A percentile compares a stretch with the other conserved stretches of the same genome.
phyloP scores from a whole-genome alignment of 2,797 vertebrate genomes.

The Danio jaintianensis region DNA sequence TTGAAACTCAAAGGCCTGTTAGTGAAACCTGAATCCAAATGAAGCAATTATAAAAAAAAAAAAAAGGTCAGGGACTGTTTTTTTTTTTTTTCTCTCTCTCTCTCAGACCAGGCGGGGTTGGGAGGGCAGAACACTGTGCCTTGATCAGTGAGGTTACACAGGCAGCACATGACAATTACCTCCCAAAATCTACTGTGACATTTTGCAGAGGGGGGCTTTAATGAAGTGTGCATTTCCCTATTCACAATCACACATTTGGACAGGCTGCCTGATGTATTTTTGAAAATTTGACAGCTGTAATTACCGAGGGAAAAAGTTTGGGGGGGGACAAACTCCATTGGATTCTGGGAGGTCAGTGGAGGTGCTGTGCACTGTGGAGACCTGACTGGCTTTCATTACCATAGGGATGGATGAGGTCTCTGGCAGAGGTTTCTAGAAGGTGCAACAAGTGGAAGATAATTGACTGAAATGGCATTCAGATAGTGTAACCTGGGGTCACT shows the following conservation, averaged over 20 bases:
- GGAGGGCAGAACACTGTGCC: conserved; percentile 2
- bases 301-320: conserved; percentile 31
- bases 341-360: not conserved
- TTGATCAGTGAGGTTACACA: conserved; percentile 28
- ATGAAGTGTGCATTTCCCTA: conserved; percentile 51
- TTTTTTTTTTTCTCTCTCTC: conserved; percentile 44
- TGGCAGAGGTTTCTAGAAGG: conserved; percentile 16
- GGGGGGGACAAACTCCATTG: not conserved
- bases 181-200: conserved; percentile 48
- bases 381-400: conserved; percentile 34
- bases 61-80: conserved; percentile 51
- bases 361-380: conserved; percentile 30
- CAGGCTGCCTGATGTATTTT: conserved; percentile 14
- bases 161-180: conserved; percentile 45
- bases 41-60: conserved; percentile 56
- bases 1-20: conserved; percentile 10
- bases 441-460: conserved; percentile 40
- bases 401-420: conserved; percentile 9
- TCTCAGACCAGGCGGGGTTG: conserved; percentile 2
- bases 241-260: conserved; percentile 30
- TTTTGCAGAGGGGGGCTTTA: conserved; percentile 45
- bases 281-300: conserved; percentile 42
- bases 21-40: conserved; percentile 56
- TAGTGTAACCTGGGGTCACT: conserved; percentile 4
- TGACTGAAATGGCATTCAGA: conserved; percentile 38